phyloP scores from a whole-genome alignment of 1,140 invertebrate species.

The Nasonia giraulti region DNA sequence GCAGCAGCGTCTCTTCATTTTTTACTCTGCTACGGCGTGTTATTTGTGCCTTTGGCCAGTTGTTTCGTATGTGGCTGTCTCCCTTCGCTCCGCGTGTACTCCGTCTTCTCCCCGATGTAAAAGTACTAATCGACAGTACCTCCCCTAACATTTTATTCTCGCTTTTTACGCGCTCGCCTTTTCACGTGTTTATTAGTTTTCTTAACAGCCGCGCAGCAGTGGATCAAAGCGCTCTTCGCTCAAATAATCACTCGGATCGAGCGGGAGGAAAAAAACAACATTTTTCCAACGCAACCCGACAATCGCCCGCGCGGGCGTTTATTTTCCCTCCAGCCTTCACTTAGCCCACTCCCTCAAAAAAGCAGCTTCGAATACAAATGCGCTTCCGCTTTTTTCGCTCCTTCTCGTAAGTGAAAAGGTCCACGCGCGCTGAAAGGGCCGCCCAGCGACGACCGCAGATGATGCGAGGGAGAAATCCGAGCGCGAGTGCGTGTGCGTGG shows the following conservation, averaged over 20 bases:
- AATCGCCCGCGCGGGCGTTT: not conserved
- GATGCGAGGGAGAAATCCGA: constrained; percentile 31
- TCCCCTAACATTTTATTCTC: not conserved
- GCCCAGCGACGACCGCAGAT: not conserved
- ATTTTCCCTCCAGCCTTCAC: not conserved
- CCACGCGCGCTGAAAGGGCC: constrained; percentile 20
- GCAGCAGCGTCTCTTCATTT: not conserved
- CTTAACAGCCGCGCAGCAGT: not conserved
- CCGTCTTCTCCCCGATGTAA: no score
- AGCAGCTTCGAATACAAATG: no score
- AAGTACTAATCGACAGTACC: no score
- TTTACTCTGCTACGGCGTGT: not conserved
- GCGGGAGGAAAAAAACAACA: not conserved
- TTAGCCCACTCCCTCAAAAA: no score
- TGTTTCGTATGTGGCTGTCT: not conserved
- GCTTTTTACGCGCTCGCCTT: not conserved
- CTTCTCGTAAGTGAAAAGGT: not conserved
- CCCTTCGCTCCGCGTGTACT: not conserved
- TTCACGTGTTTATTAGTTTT: not conserved
- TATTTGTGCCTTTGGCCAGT: not conserved
- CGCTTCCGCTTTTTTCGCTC: not conserved
- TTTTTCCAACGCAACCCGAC: no score
- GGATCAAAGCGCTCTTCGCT: not conserved
- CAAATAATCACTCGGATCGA: not conserved
- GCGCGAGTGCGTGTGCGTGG: not conserved